Base-by-base conservation (phyloP, 2,888 invertebrate genomes). In the Patella ulyssiponensis region DNA sequence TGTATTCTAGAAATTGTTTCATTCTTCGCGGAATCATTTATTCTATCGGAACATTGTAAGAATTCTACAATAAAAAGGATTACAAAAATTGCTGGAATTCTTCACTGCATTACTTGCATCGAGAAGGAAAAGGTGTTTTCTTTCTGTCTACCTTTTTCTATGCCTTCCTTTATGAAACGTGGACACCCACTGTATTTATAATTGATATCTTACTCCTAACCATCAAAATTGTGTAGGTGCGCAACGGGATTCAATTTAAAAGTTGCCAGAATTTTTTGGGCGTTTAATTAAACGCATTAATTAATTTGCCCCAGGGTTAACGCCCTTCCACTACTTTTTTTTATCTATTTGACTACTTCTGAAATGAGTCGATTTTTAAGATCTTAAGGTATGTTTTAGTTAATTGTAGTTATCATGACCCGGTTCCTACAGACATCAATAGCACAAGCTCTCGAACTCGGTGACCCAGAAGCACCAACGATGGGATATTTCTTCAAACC, bases 341-440 rank as follows among this genome's bases (percentile, higher is more conserved):
- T 44, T 75, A 17, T 69, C 20, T 23, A 0, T 51, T 20, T 52
- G 52, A 11, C n/a, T 58, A 23, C 2, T 0, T 5, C 15, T 74
- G 58, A 4, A 20, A 58, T 54, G n/a, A 20, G 11, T 27, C 14
- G 27, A 20, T 15, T 74, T 20, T 64, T 14, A 23, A 54, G 44
- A 44, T 23, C 17, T 44, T 53, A 23, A 15, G 5, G 4, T 56
- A 23, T 56, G 33, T 78, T 81, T 27, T 79, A 87, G 86, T 54
- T 84, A 11, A 51, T 75, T 1, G 44, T 84, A 14, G 74, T 82
- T 0, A 52, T 81, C 9, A 44, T 79, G 20, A 72, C 79, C 12
- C 82, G 88, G 11, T 75, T 86, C 11, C 76, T 87, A 11, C 87
- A 87, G 72, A 88, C 88, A 2, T 81, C 86, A 4, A 73, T 86